Evolutionary conservation across 2,113 vertebrate species (phyloP).

Genomic region (Peromyscus leucopus): DNA sequence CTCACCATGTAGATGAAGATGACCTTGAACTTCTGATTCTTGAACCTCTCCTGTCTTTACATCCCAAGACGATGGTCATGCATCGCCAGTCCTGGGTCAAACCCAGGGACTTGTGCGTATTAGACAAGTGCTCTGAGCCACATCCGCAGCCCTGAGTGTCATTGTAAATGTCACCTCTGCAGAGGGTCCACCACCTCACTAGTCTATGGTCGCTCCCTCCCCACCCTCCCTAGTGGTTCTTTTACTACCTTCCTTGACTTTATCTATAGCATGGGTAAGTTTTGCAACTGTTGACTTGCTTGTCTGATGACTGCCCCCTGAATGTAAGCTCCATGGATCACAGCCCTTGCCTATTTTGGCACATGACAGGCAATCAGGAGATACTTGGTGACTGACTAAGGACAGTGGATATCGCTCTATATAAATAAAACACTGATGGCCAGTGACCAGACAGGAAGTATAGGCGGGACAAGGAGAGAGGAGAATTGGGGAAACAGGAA

Average conservation of each 20-base stretch:
- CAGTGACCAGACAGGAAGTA: too few species aligned
- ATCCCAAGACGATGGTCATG: too few species aligned
- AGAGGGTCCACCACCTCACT: not conserved
- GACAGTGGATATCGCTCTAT: too few species aligned
- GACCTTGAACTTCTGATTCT: not conserved
- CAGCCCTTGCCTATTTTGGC: not conserved
- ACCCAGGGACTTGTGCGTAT: not conserved
- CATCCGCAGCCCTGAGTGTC: too few species aligned
- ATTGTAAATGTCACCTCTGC: not conserved
- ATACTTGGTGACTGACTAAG: not conserved
- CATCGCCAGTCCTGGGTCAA: not conserved
- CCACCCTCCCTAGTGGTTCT: not conserved
- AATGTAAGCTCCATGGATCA: not conserved
- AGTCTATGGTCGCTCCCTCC: not conserved
- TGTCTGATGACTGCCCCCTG: not conserved
- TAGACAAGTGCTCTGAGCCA: not conserved
- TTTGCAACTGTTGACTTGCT: not conserved
- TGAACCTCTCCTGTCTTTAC: not conserved
- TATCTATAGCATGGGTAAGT: not conserved
- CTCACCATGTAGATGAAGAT: not conserved
- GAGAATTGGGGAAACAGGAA: too few species aligned
- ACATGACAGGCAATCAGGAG: not conserved
- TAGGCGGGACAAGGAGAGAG: too few species aligned
- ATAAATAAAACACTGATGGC: too few species aligned
- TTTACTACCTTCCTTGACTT: not conserved